phyloP scores from a whole-genome alignment of 2,888 invertebrate genomes.

The Mesopsocus fuscifrons region DNA sequence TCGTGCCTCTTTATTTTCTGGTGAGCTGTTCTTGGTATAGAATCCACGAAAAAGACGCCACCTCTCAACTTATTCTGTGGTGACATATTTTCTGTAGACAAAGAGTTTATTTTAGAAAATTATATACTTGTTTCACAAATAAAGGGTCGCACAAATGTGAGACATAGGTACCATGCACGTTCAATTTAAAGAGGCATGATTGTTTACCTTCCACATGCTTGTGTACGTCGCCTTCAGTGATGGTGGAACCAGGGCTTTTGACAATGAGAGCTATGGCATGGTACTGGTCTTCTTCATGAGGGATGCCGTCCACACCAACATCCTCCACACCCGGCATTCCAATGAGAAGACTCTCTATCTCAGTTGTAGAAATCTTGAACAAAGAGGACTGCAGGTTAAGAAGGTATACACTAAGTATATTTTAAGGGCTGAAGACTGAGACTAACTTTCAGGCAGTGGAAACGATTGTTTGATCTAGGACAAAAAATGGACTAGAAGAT shows the following conservation, averaged over 20 bases:
- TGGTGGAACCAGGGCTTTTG: background rate
- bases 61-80: no score
- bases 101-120: no score
- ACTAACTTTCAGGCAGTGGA: background rate
- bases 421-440: background rate
- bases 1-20: no score
- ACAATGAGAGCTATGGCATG: slow-evolving; percentile 1
- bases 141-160: no score
- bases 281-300: slow-evolving; percentile 1
- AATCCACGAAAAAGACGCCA: no score
- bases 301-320: slow-evolving; percentile 1
- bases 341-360: background rate
- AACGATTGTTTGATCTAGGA: no score
- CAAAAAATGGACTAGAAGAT: no score
- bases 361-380: background rate
- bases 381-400: background rate
- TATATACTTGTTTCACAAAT: no score
- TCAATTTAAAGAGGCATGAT: no score
- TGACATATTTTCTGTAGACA: no score
- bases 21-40: no score
- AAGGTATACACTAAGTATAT: background rate
- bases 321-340: slow-evolving; percentile 1
- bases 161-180: no score
- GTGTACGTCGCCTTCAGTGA: background rate
- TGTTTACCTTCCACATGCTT: slow-evolving; percentile 1